Evolutionary conservation across 2,113 vertebrate species (phyloP).

Genomic region (Bettongia penicillata): DNA sequence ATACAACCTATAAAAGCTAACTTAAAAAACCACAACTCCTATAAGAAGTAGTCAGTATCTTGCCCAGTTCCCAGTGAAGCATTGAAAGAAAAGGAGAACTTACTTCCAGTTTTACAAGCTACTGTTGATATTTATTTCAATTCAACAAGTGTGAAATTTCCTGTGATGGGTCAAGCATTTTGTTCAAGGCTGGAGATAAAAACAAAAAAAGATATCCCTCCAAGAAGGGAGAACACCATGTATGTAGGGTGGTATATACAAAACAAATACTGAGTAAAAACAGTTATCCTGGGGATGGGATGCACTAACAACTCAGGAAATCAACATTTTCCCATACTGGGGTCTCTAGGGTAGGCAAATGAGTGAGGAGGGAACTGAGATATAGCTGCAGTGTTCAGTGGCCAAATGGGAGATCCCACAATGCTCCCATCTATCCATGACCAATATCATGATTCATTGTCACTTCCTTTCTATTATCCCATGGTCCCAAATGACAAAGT

Average conservation of each 20-base stretch:
- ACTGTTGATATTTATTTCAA: not conserved
- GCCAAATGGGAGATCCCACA: too few species aligned
- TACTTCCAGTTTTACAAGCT: not conserved
- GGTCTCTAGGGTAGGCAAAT: not conserved
- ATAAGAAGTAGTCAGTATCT: not conserved
- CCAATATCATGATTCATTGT: too few species aligned
- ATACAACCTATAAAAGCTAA: not conserved
- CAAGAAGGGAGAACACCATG: not conserved
- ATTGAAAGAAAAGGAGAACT: too few species aligned
- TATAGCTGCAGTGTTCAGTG: not conserved
- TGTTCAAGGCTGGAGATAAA: not conserved
- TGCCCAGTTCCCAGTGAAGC: too few species aligned
- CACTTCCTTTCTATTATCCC: not conserved
- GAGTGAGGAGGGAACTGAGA: not conserved
- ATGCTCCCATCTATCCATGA: too few species aligned
- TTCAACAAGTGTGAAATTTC: not conserved
- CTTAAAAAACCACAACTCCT: not conserved
- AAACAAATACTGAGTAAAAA: not conserved
- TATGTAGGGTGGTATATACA: not conserved
- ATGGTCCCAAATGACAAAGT: slow-evolving; percentile 43
- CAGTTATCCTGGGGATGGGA: not conserved
- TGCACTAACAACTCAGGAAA: not conserved
- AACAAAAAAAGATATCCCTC: not conserved
- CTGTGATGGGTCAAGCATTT: not conserved
- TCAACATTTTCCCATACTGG: not conserved